Evolutionary conservation across 2,888 invertebrate species (phyloP).

Genomic region (Ormyrus pomaceus): DNA sequence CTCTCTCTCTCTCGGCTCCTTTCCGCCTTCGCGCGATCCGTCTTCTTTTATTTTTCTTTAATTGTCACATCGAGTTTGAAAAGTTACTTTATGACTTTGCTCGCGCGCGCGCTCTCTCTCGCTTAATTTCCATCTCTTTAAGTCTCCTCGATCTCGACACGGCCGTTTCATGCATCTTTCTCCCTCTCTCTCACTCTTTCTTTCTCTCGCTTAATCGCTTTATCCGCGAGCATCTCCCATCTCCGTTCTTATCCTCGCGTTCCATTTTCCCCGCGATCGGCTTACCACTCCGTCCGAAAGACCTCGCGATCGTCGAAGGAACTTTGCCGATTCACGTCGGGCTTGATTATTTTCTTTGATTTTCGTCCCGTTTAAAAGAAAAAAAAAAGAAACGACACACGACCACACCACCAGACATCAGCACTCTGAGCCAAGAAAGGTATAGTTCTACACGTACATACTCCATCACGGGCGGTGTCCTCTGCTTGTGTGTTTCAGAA

Average conservation of each 20-base stretch:
- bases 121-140: constrained; percentile 36
- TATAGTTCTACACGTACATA: background rate
- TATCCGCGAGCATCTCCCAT: background rate
- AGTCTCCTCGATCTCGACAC: background rate
- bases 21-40: constrained; percentile 11
- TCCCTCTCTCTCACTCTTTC: too few species aligned
- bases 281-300: background rate
- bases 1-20: too few species aligned
- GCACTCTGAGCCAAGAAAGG: background rate
- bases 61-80: constrained; percentile 47
- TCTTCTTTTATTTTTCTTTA: constrained; percentile 36
- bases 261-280: constrained; percentile 3
- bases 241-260: background rate
- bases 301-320: background rate
- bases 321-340: background rate
- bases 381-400: too few species aligned
- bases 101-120: constrained; percentile 23
- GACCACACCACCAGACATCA: background rate
- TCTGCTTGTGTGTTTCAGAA: constrained; percentile 79
- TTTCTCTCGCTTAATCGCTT: constrained; percentile 11
- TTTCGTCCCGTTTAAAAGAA: constrained; percentile 3
- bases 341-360: constrained; percentile 18
- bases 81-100: constrained; percentile 47
- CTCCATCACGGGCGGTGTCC: constrained; percentile 47
- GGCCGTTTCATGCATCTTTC: background rate